These are phyloP conservation scores for Drosophila barbarae DNA, from an alignment of 2,888 invertebrate species.

Conservation along the genomic window DNA sequence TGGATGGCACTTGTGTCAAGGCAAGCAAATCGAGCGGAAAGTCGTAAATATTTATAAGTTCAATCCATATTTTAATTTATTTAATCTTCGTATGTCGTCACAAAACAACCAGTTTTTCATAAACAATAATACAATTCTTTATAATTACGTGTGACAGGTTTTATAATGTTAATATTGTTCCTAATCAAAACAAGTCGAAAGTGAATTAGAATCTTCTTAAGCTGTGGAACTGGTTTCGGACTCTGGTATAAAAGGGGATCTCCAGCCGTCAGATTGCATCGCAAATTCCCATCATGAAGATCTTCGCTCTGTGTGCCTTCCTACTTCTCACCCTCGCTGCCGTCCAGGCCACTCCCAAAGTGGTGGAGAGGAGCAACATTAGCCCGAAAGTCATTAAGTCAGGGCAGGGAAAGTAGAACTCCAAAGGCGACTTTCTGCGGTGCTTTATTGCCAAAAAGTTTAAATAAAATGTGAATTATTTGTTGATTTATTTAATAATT, in stretches of 20 bases:
- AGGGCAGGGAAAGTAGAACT: neutral
- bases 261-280: neutral
- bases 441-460: neutral
- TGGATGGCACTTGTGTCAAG: neutral
- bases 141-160: conserved; percentile 7
- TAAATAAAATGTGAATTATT: neutral
- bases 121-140: neutral
- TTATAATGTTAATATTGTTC: neutral
- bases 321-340: conserved; percentile 11
- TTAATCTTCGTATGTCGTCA: neutral
- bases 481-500: neutral
- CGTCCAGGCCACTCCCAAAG: conserved; percentile 14
- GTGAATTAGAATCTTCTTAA: neutral
- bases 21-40: neutral
- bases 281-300: conserved; percentile 5
- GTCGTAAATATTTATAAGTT: too few relatives aligned
- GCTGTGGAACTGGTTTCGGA: neutral
- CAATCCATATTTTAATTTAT: too few relatives aligned
- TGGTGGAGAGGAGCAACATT: neutral
- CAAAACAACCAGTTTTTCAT: conserved; percentile 1
- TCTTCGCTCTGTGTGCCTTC: conserved; percentile 20
- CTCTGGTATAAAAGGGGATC: conserved; percentile 2
- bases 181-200: neutral
- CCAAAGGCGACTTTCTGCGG: neutral
- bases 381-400: neutral